These are phyloP conservation scores for Punctoribates punctum DNA, from an alignment of 2,888 invertebrate genomes.

Conservation along the genomic window DNA sequence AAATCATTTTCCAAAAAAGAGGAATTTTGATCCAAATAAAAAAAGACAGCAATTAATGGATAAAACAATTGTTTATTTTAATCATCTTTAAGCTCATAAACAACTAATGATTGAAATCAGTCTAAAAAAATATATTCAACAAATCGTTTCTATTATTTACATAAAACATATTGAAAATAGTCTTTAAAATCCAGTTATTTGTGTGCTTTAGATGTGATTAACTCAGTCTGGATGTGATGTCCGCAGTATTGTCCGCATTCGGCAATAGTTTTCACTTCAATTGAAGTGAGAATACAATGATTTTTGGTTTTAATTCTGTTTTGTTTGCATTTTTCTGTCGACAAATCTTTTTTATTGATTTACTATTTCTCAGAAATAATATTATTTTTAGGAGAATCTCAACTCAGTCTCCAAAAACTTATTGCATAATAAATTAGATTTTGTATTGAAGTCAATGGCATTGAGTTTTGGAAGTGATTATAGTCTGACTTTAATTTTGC, in stretches of 20 bases:
- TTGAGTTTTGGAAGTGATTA: not conserved
- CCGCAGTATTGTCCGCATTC: not conserved
- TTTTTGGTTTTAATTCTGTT: not conserved
- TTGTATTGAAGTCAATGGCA: not conserved
- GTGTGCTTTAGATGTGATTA: not conserved
- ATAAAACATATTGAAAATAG: not conserved
- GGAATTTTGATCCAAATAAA: not conserved
- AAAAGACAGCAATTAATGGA: not conserved
- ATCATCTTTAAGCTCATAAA: slow-evolving; percentile 27
- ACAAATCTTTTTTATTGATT: slow-evolving; percentile 19
- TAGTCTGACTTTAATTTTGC: slow-evolving; percentile 1
- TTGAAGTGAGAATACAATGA: not conserved
- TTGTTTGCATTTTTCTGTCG: not conserved
- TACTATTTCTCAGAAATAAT: not conserved
- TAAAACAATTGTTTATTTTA: slow-evolving; percentile 7
- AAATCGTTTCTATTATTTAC: slow-evolving; percentile 8
- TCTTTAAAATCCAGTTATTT: not conserved
- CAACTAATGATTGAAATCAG: not conserved
- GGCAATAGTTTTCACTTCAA: not conserved
- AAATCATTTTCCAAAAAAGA: not conserved
- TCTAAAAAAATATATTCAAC: slow-evolving; percentile 14
- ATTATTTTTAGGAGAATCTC: slow-evolving; percentile 11
- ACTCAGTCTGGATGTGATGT: too few relatives aligned
- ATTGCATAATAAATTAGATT: slow-evolving; percentile 14
- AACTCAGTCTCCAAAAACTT: not conserved